These are phyloP conservation scores for Enteromius afrohamiltoni DNA, from an alignment of 2,797 vertebrate species.

Conservation along the genomic window DNA sequence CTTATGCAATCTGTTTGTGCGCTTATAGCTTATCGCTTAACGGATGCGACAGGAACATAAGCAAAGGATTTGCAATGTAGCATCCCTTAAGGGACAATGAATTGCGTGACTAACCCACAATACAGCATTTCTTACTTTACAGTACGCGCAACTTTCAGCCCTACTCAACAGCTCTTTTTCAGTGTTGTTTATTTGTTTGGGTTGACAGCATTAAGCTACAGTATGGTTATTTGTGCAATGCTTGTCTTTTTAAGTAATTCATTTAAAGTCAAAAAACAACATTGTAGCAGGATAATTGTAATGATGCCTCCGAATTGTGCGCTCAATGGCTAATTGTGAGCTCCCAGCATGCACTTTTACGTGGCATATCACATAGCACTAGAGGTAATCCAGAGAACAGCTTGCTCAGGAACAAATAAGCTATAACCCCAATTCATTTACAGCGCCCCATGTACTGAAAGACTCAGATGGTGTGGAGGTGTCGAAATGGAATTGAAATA, in stretches of 20 bases:
- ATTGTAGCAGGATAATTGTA: background rate
- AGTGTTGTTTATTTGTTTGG: background rate
- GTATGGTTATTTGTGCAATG: background rate
- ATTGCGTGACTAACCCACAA: background rate
- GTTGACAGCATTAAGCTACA: background rate
- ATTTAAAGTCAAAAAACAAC: background rate
- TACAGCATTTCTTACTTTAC: background rate
- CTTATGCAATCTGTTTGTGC: conserved; percentile 21
- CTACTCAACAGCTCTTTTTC: background rate
- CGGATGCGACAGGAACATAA: background rate
- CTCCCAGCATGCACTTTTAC: conserved; percentile 6
- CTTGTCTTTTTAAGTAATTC: background rate
- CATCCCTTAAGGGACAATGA: background rate
- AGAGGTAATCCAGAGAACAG: conserved; percentile 21
- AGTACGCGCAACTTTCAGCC: background rate
- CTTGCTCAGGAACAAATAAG: conserved; percentile 40
- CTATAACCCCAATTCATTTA: conserved; percentile 42
- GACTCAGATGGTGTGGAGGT: conserved; percentile 29
- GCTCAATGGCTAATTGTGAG: conserved; percentile 4
- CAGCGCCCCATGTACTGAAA: conserved; percentile 31
- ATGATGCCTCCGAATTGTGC: background rate
- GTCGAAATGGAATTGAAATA: conserved; percentile 35
- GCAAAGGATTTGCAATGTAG: background rate
- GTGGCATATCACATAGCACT: conserved; percentile 4
- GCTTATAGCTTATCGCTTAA: background rate